Base-by-base conservation (phyloP, 30 jellyfish, hydroid and myxozoan species). In the Cassiopea andromeda region DNA sequence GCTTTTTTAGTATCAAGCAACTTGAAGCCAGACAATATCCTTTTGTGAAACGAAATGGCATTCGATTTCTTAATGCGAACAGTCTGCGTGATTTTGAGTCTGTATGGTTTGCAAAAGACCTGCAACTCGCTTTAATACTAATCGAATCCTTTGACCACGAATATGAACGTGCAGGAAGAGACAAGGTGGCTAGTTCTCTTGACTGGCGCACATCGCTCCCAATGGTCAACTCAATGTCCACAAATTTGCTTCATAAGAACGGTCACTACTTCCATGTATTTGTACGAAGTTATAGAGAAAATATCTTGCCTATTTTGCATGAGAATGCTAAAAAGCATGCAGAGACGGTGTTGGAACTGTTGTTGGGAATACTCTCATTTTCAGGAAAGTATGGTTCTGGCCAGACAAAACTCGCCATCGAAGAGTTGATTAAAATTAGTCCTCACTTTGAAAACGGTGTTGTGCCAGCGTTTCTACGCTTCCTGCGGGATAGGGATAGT, bases 61-160 rank as follows among this genome's bases (percentile, higher is more conserved):
- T 12, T 1, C 27, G 66, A 43, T 59, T 45, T 78, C 73, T 86
- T 44, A 86, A 69, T 6, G 93, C 93, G 16, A 8, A 66, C 15
- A 86, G 93, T 50, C 73, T 86, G 45, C 74, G 93, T 27, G 76
- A 75, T 58, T 73, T 86, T 47, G 93, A 86, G 43, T n/a, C 85
- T n/a, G 73, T 68, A 2, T 86, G 93, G 93, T 86, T 69, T 70
- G 82, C 87, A n/a, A 47, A 60, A 5, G 82, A 50, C 2, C 77
- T 86, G 44, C 88, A 77, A 50, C 83, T 67, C 43, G 48, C 84
- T 0, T 47, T 86, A 1, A 69, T 75, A 1, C 76, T 86, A 1
- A 60, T 86, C 5, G 93, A 86, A 54, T 86, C 85, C 0, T 48
- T 86, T 10, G 89, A 80, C 59, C 58, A 60, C 14, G 85, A 86